These are phyloP conservation scores for Acleris sparsana DNA, from an alignment of 2,888 invertebrate genomes.

Conservation along the genomic window DNA sequence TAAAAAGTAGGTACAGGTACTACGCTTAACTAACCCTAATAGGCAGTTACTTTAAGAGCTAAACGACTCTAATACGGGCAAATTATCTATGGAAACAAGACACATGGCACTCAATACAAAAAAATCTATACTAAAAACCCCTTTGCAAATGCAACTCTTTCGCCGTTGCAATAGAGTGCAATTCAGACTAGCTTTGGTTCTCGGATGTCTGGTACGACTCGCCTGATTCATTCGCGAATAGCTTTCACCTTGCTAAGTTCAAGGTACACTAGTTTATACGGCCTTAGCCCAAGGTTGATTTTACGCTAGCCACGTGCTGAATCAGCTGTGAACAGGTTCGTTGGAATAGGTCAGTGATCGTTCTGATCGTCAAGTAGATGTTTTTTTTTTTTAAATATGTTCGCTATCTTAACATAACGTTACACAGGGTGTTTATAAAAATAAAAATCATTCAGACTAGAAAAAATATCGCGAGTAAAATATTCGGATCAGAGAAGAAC, in stretches of 20 bases:
- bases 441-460: too few species aligned
- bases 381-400: too few species aligned
- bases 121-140: neutral
- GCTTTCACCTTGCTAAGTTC: constrained; percentile 59
- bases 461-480: too few species aligned
- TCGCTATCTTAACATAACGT: too few species aligned
- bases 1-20: too few species aligned
- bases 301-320: constrained; percentile 39
- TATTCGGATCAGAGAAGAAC: too few species aligned
- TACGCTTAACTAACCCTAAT: too few species aligned
- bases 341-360: neutral
- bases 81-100: neutral
- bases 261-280: constrained; percentile 46
- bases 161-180: neutral
- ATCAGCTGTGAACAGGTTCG: constrained; percentile 35
- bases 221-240: constrained; percentile 38
- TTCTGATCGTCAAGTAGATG: too few species aligned
- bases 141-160: neutral
- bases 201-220: constrained; percentile 32
- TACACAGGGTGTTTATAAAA: too few species aligned
- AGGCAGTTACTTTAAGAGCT: too few species aligned
- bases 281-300: constrained; percentile 44
- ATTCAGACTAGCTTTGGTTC: neutral
- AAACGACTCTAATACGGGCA: too few species aligned
- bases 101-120: neutral